Base-by-base conservation (phyloP, 2,888 invertebrate genomes). In the Macropis europaea region DNA sequence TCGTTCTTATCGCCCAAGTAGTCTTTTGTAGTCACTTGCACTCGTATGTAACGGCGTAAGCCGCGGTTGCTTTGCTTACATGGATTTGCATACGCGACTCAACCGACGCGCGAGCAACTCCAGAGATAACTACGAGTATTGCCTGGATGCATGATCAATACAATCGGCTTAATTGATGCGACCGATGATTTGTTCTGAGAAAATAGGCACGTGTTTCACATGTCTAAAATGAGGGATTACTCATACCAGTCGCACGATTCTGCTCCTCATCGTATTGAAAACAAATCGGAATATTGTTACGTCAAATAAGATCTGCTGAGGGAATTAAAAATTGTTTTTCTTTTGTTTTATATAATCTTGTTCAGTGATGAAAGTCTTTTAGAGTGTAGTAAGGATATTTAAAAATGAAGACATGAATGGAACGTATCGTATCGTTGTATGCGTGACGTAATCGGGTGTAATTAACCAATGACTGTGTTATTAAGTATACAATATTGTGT, bases 81-180 rank as follows among this genome's bases (percentile, higher is more conserved):
- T 32, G 38, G 19, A 28, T 69, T 53, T 30, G 57, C 53, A 24
- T 13, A 19, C 26, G 13, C 53, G 15, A 17, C 42, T 47, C 30
- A 22, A 53, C 48, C 17, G 17, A 1, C 17, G 22, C 34, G 17
- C 11, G 24, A 30, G 15, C 28, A 13, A 24, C 42, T 68, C 13
- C 30, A 50, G 30, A 42, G 40, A 70, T 63, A 71, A 57, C 28
- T 48, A 34, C 28, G 36, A 26, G n/a, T n/a, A 43, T 36, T 52
- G 59, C 24, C 52, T 56, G 53, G 43, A 61, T 56, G 32, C 19
- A 17, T 36, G 26, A 28, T 45, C 61, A 54, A 61, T 54, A 70
- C 54, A 61, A 61, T 43, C 26, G 24, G 43, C 26, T 69, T 62
- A 36, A 71, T 34, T 45, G 54, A 45, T 43, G 38, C 47, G 34